Conservation (phyloP, 1,140 invertebrate species). For the Whitmania pigra region DNA sequence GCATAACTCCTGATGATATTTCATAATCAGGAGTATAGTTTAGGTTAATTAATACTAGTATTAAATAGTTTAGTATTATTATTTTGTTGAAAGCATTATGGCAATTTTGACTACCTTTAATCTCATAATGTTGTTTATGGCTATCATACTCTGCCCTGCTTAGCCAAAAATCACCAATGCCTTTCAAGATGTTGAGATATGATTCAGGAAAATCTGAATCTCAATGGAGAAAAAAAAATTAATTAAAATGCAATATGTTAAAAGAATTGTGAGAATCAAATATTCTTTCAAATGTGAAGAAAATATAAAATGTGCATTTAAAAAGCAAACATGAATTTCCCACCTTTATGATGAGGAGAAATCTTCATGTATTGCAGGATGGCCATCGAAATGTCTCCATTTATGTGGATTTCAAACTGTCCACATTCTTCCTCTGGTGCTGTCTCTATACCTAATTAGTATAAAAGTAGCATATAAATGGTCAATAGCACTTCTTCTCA, state of each 20-base stretch:
- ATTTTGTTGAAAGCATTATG: background rate
- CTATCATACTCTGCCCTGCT: conserved; percentile 28
- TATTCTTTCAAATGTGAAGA: too few species aligned
- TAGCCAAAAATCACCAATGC: conserved; percentile 43
- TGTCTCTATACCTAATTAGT: conserved; percentile 32
- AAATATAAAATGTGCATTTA: too few species aligned
- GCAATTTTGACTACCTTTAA: conserved; percentile 27
- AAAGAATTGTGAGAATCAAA: background rate
- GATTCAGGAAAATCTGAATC: conserved; percentile 18
- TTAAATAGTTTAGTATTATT: background rate
- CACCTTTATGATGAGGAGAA: conserved; percentile 24
- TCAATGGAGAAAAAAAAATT: background rate
- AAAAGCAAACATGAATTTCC: too few species aligned
- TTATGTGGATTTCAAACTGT: conserved; percentile 40
- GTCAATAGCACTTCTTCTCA: too few species aligned
- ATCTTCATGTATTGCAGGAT: conserved; percentile 40
- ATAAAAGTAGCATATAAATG: background rate
- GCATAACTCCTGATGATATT: conserved; percentile 40
- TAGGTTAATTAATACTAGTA: background rate
- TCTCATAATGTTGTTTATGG: conserved; percentile 29
- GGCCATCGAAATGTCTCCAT: conserved; percentile 42
- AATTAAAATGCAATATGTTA: background rate
- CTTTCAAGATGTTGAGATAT: conserved; percentile 30
- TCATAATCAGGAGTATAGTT: background rate
- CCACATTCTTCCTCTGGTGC: conserved; percentile 28